Evolutionary conservation across 2,113 vertebrate genomes (phyloP), one percentile per base, ranked within the genome.

Genomic region (Hyperoodon ampullatus): DNA sequence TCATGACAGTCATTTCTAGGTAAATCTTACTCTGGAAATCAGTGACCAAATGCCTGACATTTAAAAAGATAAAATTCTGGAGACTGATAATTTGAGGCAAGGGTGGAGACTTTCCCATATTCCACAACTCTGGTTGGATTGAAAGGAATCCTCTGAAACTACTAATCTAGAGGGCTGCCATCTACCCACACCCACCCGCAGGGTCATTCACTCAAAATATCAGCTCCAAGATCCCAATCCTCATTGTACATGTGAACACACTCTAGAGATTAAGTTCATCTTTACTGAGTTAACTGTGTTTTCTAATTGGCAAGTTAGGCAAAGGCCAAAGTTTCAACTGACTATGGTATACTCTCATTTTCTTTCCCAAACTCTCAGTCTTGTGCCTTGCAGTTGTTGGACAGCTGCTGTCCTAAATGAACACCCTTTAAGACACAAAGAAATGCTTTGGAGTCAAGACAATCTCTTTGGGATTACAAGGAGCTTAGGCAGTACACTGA

Each of bases 1-100:
- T 95, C 95, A 82, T 90, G 18, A 95, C 39, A 96, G 90, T 94
- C 88, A 95, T 94, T 96, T 96, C 80, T 90, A 96, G 94, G 93
- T 47, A 92, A 92, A 74, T 81, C 65, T 82, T 94, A 92, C 65
- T 72, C 39, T 86, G 89, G 89, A 92, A 92, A 75, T 47, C 78
- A 84, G 74, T 92, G 92, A 71, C 87, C 93, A 90, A 94, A 89
- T 78, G 70, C 35, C 42, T 88, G 77, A 94, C 90, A 92, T 96
- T 88, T 95, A 63, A 75, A 88, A 94, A 93, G 86, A 92, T 42
- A 18, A 97, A 55, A 72, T 88, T 81, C 72, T 50, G 55, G 71
- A 83, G n/a, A 82, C 58, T 82, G 71, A 80, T 26, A 74, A 68
- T 77, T 44, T 33, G 90, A 94, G 53, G 75, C 70, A 55, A 8